Evolutionary conservation across 2,113 vertebrate genomes (phyloP).

Genomic region (Phyllostomus hastatus): DNA sequence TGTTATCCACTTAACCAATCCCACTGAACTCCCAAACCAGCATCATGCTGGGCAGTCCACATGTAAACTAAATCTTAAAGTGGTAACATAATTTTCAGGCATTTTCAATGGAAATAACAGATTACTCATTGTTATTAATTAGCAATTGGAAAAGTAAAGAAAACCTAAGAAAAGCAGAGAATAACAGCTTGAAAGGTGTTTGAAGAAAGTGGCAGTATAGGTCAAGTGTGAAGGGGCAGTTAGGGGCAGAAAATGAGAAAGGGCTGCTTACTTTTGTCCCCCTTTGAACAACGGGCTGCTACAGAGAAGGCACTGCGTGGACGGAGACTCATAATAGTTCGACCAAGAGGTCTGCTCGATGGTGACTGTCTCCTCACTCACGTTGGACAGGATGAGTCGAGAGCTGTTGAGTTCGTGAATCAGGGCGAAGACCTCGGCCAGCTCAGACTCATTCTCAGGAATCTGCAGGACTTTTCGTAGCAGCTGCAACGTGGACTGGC

Average conservation of each 20-base stretch:
- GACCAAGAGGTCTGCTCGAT: conserved; percentile 93
- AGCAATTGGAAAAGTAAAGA: background rate
- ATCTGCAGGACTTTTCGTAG: conserved; percentile 92
- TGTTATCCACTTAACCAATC: background rate
- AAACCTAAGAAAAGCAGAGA: background rate
- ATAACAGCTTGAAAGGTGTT: background rate
- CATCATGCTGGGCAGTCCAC: background rate
- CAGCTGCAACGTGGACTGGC: conserved; percentile 91
- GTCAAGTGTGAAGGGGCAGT: background rate
- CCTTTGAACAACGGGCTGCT: conserved; percentile 93
- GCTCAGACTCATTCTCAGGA: conserved; percentile 92
- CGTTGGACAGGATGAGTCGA: conserved; percentile 87
- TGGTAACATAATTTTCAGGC: background rate
- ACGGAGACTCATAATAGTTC: conserved; percentile 91
- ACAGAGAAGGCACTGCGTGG: conserved; percentile 92
- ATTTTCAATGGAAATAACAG: background rate
- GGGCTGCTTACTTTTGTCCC: conserved; percentile 88
- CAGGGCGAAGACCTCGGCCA: conserved; percentile 90
- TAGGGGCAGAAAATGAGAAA: conserved; percentile 54
- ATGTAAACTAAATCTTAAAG: conserved; percentile 31
- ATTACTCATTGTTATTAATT: background rate
- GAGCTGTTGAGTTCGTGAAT: conserved; percentile 95
- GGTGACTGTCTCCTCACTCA: conserved; percentile 85
- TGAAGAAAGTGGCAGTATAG: background rate
- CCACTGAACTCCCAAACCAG: background rate